Base-by-base conservation (phyloP, 1,140 invertebrate species). In the Philotrypesis tridentata region DNA sequence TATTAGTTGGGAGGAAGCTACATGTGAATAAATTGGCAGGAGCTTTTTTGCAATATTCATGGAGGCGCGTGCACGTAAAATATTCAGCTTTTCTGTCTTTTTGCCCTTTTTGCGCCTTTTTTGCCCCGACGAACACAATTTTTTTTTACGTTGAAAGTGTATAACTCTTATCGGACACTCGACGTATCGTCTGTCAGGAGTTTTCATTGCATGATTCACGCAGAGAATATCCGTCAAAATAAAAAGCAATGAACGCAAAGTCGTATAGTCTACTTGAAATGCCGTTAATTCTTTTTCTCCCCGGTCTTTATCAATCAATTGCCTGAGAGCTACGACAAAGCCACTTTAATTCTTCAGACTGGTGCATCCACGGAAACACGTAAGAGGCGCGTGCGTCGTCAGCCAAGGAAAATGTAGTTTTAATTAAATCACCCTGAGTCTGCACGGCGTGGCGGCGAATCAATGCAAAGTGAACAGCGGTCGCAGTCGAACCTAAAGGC, bases 391-490 rank as follows among this genome's bases (percentile, higher is more conserved):
- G 40, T 17, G 23, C 7, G 2, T 61, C 37, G 37, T 74, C 31
- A 74, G 27, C 14, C 23, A 1, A n/a, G 12, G 17, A 23, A 25
- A 75, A 75, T 65, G 60, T 37, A 76, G 23, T 67, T 77, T 43
- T 67, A 77, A 77, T 67, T n/a, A 67, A 67, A 67, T 77, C 63
- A 29, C 27, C 3, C 31, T 17, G 48, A 21, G 27, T 74, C 33
- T 76, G 23, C 3, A 33, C 40, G 40, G 40, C 12, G 2, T 14
- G 0, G 48, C 21, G 6, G 48, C 48, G 21, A 76, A 76, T 76
- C 48, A 65, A 76, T 65, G 76, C 21, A 78, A 78, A 48, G 65
- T 23, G n/a, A 79, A 37, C 65, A 29, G 31, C 8, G 5, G 60
- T 21, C 1, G 60, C 17, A 40, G 29, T 12, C 33, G 55, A 55